phyloP scores from a whole-genome alignment of 1,140 invertebrate species.

The Ectropis grisescens region DNA sequence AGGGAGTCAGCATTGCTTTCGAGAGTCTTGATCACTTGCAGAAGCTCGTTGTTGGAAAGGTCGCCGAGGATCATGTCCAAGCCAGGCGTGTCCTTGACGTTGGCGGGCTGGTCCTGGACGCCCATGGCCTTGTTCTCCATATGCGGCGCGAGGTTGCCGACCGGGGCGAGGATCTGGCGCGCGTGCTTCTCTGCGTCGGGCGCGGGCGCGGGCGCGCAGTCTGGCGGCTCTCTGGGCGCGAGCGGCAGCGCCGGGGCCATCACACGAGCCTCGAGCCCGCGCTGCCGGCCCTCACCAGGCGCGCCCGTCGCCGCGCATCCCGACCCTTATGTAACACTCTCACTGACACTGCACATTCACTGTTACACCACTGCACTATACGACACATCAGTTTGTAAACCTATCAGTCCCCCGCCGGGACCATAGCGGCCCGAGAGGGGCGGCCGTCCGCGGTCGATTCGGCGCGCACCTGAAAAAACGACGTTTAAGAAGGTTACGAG shows the following conservation, averaged over 20 bases:
- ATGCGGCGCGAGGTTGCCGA: conserved; percentile 66
- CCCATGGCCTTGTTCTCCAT: conserved; percentile 82
- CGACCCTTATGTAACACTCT: conserved; percentile 53
- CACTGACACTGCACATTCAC: conserved; percentile 39
- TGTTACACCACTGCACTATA: conserved; percentile 24
- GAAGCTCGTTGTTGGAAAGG: conserved; percentile 72
- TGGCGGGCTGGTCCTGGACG: conserved; percentile 56
- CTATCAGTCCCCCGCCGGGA: conserved; percentile 42
- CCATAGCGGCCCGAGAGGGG: conserved; percentile 20
- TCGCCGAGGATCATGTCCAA: conserved; percentile 72
- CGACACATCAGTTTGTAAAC: conserved; percentile 25
- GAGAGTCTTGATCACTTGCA: conserved; percentile 78
- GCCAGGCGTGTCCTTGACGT: conserved; percentile 64
- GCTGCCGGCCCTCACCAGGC: conserved; percentile 54
- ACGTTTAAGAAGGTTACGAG: conserved; percentile 41
- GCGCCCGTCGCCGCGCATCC: conserved; percentile 37
- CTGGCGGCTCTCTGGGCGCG: conserved; percentile 43
- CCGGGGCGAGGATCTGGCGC: conserved; percentile 52
- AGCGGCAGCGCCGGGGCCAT: conserved; percentile 74
- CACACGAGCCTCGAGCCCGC: conserved; percentile 47
- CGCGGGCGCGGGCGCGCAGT: conserved; percentile 22
- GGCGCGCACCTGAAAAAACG: conserved; percentile 57
- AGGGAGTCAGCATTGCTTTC: conserved; percentile 67
- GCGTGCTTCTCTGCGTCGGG: conserved; percentile 11
- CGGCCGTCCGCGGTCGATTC: conserved; percentile 18